Conservation (phyloP, 2,888 invertebrate genomes). For the Eupithecia tripunctaria region DNA sequence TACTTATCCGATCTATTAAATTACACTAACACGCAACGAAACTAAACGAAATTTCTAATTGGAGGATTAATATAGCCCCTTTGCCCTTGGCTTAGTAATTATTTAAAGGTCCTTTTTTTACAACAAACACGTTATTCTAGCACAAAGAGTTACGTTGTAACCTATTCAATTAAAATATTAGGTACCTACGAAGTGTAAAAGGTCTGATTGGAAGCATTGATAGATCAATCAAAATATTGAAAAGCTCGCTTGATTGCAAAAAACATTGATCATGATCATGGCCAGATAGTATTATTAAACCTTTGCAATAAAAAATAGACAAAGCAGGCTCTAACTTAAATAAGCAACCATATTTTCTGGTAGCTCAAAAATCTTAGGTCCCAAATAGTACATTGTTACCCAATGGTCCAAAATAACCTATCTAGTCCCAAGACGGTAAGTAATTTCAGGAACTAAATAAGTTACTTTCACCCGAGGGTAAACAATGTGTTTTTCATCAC, state of each 20-base stretch:
- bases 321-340: not conserved
- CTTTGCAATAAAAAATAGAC: not conserved
- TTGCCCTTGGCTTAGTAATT: not conserved
- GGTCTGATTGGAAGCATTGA: conserved; percentile 39
- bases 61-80: too few species aligned
- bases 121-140: not conserved
- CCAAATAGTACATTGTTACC: too few species aligned
- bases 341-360: not conserved
- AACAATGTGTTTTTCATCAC: too few species aligned
- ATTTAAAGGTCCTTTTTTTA: not conserved
- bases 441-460: too few species aligned
- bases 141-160: not conserved
- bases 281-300: not conserved
- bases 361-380: not conserved
- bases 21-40: too few species aligned
- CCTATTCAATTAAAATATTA: conserved; percentile 1
- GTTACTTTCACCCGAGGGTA: too few species aligned
- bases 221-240: conserved; percentile 38
- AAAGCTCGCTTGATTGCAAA: conserved; percentile 37
- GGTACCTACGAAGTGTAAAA: conserved; percentile 27
- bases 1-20: too few species aligned
- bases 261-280: conserved; percentile 19
- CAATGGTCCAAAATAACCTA: too few species aligned
- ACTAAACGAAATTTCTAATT: too few species aligned
- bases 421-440: too few species aligned